Evolutionary conservation across 2,113 vertebrate genomes (phyloP).

Genomic region (Phalacrocorax aristotelis): DNA sequence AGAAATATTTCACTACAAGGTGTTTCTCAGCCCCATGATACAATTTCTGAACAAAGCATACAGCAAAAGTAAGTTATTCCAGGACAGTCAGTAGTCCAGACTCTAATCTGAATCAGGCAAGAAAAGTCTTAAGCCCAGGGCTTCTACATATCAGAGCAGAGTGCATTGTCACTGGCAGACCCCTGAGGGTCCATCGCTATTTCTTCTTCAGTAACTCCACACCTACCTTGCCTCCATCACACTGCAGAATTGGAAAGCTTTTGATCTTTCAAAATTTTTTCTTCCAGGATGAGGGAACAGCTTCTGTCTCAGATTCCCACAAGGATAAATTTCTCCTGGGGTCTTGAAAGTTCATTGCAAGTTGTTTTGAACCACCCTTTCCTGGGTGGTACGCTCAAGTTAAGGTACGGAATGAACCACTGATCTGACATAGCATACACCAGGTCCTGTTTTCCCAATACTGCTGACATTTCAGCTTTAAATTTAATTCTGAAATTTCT

Average conservation of each 20-base stretch:
- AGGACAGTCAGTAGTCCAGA: background rate
- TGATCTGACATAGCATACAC: background rate
- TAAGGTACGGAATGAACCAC: background rate
- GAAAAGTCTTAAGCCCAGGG: fast-evolving
- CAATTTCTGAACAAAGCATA: background rate
- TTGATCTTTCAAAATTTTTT: background rate
- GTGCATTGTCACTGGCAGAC: background rate
- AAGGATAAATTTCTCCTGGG: background rate
- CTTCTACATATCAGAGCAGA: background rate
- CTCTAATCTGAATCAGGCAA: background rate
- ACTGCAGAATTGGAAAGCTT: background rate
- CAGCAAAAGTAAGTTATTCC: background rate
- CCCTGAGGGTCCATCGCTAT: background rate
- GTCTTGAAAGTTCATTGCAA: background rate
- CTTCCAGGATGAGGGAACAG: background rate
- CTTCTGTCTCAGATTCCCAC: background rate
- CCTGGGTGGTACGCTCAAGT: background rate
- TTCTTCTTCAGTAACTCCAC: background rate
- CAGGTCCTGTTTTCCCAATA: background rate
- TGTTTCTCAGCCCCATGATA: background rate
- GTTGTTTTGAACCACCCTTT: background rate
- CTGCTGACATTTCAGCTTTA: background rate
- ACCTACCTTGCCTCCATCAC: background rate
- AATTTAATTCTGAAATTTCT: background rate
- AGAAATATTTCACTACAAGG: background rate